Base-by-base conservation (phyloP, 2,113 vertebrate species). In the Coreoperca whiteheadi region DNA sequence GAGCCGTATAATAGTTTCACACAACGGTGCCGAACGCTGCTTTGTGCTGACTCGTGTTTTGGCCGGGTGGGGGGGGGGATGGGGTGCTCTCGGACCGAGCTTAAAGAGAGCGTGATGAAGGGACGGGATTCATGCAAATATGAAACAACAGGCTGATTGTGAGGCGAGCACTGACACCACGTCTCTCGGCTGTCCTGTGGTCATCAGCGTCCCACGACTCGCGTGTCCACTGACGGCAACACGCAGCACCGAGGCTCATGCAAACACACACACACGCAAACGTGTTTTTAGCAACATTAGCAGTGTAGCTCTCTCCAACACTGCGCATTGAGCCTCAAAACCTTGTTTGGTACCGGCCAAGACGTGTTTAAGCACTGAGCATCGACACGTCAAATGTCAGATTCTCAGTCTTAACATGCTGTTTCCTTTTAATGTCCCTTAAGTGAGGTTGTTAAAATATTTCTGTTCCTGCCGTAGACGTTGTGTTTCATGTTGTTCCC, bases 11-110 rank as follows among this genome's bases (percentile, higher is more conserved):
- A 64, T 7, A 43, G 43, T 81, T 54, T 61, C 54, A 78, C 32
- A 74, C 46, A 18, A n/a, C 34, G 53, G 48, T 21, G 46, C n/a
- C 5, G 34, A 1, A 10, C n/a, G 67, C 57, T 1, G 67, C 81
- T 77, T 65, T 53, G 39, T 65, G 73, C 57, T 4, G 21, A 76
- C 34, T 48, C 6, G 10, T n/a, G 71, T 68, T 81, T 43, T 68
- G 32, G 63, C 79, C 11, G n/a, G n/a, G n/a, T n/a, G n/a, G n/a
- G n/a, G n/a, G n/a, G n/a, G n/a, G n/a, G n/a, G n/a, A n/a, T n/a
- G n/a, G n/a, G n/a, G n/a, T n/a, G n/a, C 46, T 34, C 28, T 15
- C 46, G 34, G 14, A 20, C 5, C 18, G 48, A 50, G 20, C 43
- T 28, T 72, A 14, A 67, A 74, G 54, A 79, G 76, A 60, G 70